These are phyloP conservation scores for Muscicapa adusta DNA, from an alignment of 2,113 vertebrate genomes.

Conservation along the genomic window DNA sequence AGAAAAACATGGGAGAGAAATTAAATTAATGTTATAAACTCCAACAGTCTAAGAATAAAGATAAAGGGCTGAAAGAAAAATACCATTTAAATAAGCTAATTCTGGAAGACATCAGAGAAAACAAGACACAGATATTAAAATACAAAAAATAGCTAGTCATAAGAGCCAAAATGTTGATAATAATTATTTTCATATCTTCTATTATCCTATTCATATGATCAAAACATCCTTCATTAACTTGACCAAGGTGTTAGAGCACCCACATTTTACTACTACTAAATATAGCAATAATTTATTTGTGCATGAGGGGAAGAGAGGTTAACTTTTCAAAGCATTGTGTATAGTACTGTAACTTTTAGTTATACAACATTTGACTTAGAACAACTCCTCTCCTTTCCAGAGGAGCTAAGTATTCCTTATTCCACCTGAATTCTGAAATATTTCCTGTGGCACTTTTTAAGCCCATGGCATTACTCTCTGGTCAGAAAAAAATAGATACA, in stretches of 20 bases:
- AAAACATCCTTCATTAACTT: background rate
- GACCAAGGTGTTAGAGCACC: background rate
- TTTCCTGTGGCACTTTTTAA: background rate
- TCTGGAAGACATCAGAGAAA: background rate
- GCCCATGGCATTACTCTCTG: fast-evolving
- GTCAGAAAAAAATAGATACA: background rate
- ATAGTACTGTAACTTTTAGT: background rate
- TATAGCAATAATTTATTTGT: background rate
- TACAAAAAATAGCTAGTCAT: background rate
- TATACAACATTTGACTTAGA: background rate
- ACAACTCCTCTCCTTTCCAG: background rate
- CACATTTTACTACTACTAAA: background rate
- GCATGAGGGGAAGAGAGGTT: background rate
- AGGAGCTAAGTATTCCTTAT: background rate
- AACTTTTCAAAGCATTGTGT: background rate
- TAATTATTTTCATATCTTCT: background rate
- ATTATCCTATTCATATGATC: background rate
- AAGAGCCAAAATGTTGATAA: background rate
- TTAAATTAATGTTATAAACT: slow-evolving; percentile 26
- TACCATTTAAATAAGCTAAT: slow-evolving; percentile 1
- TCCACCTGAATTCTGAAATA: background rate
- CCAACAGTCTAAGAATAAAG: background rate
- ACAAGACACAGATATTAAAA: background rate
- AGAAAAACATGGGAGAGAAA: slow-evolving; percentile 16
- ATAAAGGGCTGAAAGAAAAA: background rate